Percentiles rank a stretch among this genome's conserved stretches.
Evolutionary conservation across 2,113 vertebrate species (phyloP).

Genomic region (Ardeotis arabs): DNA sequence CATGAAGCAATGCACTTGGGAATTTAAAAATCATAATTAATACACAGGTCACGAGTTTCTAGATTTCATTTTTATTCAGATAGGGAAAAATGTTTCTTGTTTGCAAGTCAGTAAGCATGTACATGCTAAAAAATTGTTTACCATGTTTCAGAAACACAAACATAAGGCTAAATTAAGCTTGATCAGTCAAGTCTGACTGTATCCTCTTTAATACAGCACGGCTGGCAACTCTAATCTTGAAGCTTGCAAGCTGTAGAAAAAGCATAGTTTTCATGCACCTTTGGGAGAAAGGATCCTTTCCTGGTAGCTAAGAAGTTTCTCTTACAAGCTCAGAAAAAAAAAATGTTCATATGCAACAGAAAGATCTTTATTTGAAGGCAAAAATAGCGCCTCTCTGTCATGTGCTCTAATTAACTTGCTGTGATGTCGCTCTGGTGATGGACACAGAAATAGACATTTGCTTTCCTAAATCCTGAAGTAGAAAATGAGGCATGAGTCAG

Average conservation of each 20-base stretch:
- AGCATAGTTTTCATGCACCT: conserved; percentile 54
- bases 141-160: conserved; percentile 48
- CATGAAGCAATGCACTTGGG: neutral
- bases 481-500: conserved; percentile 65
- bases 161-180: conserved; percentile 62
- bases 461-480: conserved; percentile 59
- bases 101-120: conserved; percentile 40
- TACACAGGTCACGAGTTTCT: neutral
- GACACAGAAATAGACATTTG: conserved; percentile 67
- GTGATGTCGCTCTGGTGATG: conserved; percentile 57
- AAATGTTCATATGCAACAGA: conserved; percentile 53
- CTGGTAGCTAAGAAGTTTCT: conserved; percentile 23
- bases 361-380: conserved; percentile 53
- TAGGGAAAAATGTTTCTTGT: conserved; percentile 17
- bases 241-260: conserved; percentile 20
- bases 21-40: conserved; percentile 31
- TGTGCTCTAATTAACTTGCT: conserved; percentile 65
- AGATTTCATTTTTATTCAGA: conserved; percentile 39
- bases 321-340: conserved; percentile 27
- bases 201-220: conserved; percentile 22
- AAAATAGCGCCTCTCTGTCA: conserved; percentile 58
- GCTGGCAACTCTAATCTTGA: conserved; percentile 14
- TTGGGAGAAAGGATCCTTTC: conserved; percentile 21
- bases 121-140: conserved; percentile 63
- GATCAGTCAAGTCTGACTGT: conserved; percentile 59